These are phyloP conservation scores for Holothuria glaberrima DNA, from an alignment of 35 echinoderm and acorn worm genomes.

Conservation along the genomic window DNA sequence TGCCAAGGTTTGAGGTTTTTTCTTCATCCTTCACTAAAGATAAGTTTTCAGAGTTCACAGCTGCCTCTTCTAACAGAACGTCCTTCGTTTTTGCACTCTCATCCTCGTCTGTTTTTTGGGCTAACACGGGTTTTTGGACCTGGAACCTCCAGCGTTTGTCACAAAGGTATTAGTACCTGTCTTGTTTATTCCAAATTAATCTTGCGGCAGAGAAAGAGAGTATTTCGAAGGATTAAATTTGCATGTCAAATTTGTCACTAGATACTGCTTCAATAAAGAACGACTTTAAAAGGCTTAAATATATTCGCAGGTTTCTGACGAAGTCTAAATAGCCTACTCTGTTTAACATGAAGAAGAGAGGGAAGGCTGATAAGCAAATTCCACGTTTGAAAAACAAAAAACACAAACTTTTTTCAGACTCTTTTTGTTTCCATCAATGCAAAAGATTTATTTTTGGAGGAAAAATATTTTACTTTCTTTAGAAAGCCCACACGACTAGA, in stretches of 20 bases:
- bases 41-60: not conserved
- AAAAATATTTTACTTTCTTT: no score
- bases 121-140: not conserved
- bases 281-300: constrained; percentile 27
- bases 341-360: not conserved
- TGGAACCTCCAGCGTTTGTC: not conserved
- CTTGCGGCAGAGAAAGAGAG: not conserved
- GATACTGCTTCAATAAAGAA: constrained; percentile 19
- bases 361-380: not conserved
- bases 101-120: not conserved
- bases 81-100: not conserved
- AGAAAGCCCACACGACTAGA: no score
- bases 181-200: constrained; percentile 46
- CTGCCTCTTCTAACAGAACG: not conserved
- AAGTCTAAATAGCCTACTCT: not conserved
- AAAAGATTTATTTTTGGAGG: not conserved
- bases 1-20: no score
- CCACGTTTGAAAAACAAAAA: not conserved
- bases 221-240: constrained; percentile 24
- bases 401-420: not conserved
- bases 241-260: constrained; percentile 42
- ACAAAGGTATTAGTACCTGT: constrained; percentile 22
- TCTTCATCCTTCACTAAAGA: not conserved
- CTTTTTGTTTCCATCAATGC: not conserved
- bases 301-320: not conserved